Base-by-base conservation (phyloP, 2,888 invertebrate species). In the Theristus sp. region DNA sequence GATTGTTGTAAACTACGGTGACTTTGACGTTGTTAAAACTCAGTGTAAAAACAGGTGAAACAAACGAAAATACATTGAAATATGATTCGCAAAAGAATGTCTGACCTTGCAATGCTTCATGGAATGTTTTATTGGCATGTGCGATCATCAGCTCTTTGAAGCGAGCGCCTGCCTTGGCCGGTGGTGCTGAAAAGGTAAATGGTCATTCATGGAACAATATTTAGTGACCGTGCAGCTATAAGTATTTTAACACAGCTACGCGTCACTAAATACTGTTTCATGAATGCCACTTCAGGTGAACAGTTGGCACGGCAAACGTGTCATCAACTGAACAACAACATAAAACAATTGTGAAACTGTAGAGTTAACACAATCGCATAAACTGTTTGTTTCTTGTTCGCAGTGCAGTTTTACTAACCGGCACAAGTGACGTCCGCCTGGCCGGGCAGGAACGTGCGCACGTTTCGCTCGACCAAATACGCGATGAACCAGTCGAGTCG, bases 391-490 rank as follows among this genome's bases (percentile, higher is more conserved):
- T 52, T 52, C 25, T 17, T 52, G 22, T 22, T 46, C 13, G 13
- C 46, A 46, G 13, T 46, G 46, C 46, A 17, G 46, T n/a, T n/a
- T 17, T 6, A 38, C 38, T 38, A 6, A 38, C 46, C 54, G 20
- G 46, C 28, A 58, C 73, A 73, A 13, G 52, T 60, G 29, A 73
- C 67, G 30, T 73, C 73, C 17, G 66, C 62, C 62, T 73, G 71
- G 31, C 64, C 63, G 13, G 71, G 69, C 20, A 71, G 61, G 64
- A 71, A 73, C 0, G 71, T 71, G 24, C 71, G 67, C 20, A 72
- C 68, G 59, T 63, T 61, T 62, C 68, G 65, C 22, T 26, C 17
- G 29, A 70, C 68, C 28, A 68, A 60, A 60, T 66, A 68, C 2
- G 58, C 54, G 54, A 73, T 57, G 61, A 73, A 69, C 65, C 68